Conservation (phyloP, 92 coral and sea anemone genomes). For the Siderastrea siderea region DNA sequence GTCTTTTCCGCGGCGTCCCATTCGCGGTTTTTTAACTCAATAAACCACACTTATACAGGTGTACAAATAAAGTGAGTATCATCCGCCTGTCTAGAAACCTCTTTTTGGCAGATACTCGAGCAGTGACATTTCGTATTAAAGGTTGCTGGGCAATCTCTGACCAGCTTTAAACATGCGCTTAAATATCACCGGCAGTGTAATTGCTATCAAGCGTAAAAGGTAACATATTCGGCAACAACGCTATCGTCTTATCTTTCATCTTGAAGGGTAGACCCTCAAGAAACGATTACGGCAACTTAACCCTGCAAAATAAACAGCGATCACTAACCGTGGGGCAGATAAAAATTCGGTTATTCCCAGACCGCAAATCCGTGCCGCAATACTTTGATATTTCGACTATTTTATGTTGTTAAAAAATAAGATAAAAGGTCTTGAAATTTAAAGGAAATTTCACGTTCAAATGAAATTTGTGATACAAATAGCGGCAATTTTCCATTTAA, state of each 20-base stretch:
- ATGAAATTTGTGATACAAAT: neutral
- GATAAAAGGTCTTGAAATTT: neutral
- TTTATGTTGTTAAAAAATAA: neutral
- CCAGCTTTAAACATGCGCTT: neutral
- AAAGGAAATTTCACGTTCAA: neutral
- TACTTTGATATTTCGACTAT: neutral
- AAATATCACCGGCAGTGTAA: neutral
- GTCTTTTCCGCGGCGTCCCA: neutral
- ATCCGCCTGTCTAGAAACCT: neutral
- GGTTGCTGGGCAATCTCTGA: constrained; percentile 21
- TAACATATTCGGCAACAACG: neutral
- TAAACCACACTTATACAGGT: constrained; percentile 34
- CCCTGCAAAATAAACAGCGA: constrained; percentile 1
- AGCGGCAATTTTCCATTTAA: constrained; percentile 24
- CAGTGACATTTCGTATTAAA: neutral
- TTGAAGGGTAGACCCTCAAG: constrained; percentile 27
- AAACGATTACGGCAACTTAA: constrained; percentile 28
- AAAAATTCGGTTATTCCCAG: neutral
- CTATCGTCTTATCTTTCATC: constrained; percentile 4
- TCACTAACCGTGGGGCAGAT: neutral
- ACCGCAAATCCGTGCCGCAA: neutral
- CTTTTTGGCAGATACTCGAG: neutral
- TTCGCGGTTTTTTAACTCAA: neutral
- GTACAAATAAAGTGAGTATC: constrained; percentile 10
- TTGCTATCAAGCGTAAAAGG: neutral